Percentiles rank a stretch among this genome's conserved stretches.
phyloP scores from a whole-genome alignment of 35 echinoderm and acorn worm genomes.

The Acanthaster planci region DNA sequence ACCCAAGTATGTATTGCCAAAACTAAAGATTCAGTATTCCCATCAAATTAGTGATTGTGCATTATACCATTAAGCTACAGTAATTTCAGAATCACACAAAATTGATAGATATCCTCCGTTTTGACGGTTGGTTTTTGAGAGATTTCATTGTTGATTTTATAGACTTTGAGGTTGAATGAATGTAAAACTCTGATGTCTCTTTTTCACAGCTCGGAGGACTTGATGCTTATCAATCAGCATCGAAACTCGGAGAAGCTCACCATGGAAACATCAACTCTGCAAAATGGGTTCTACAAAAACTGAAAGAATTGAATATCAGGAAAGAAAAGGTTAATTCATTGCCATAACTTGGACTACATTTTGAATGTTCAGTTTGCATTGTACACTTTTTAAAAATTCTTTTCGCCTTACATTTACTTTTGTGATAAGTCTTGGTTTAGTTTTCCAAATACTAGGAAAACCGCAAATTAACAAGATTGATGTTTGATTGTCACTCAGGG shows the following conservation, averaged over 20 bases:
- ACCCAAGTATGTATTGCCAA: too few relatives aligned
- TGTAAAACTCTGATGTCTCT: not conserved
- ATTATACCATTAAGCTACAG: too few relatives aligned
- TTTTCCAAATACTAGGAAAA: too few relatives aligned
- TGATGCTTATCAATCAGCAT: slow-evolving; percentile 73
- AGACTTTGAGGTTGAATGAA: not conserved
- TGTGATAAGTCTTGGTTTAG: not conserved
- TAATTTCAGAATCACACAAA: too few relatives aligned
- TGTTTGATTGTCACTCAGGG: slow-evolving; percentile 37
- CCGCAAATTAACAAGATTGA: not conserved
- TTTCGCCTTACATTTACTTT: not conserved
- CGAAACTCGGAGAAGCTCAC: slow-evolving; percentile 71
- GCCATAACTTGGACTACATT: not conserved
- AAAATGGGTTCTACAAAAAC: slow-evolving; percentile 80
- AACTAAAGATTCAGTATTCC: too few relatives aligned
- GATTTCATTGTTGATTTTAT: not conserved
- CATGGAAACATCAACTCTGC: slow-evolving; percentile 92
- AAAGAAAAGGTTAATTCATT: slow-evolving; percentile 29
- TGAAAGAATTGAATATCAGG: slow-evolving; percentile 57
- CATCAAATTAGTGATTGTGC: too few relatives aligned
- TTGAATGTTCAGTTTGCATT: too few relatives aligned
- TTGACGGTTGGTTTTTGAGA: not conserved
- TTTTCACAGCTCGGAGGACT: slow-evolving; percentile 81
- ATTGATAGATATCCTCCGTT: not conserved
- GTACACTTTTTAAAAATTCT: not conserved